Percentiles rank a stretch among this genome's conserved stretches.
Conservation (phyloP, 2,113 vertebrate genomes). For the Plecotus auritus region DNA sequence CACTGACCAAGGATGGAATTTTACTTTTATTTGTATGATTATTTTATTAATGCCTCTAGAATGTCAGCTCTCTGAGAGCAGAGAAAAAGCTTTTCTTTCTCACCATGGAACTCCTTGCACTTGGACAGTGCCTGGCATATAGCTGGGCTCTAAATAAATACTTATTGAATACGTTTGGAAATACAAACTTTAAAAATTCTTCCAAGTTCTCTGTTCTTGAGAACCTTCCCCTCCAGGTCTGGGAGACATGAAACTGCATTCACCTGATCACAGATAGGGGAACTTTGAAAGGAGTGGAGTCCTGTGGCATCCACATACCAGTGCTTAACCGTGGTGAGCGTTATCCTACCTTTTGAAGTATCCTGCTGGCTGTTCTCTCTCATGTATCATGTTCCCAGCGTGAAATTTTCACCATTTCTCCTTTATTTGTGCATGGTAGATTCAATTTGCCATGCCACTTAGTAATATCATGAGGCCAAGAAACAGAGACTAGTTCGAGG, state of each 20-base stretch:
- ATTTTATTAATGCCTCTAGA: not conserved
- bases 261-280: not conserved
- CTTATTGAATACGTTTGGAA: not conserved
- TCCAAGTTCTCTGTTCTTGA: not conserved
- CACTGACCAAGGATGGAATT: not conserved
- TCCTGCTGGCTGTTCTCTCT: not conserved
- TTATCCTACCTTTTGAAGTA: not conserved
- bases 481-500: not conserved
- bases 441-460: not conserved
- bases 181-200: not conserved
- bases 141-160: not conserved
- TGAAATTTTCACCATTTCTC: not conserved
- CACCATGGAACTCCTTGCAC: not conserved
- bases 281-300: not conserved
- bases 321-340: not conserved
- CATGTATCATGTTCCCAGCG: not conserved
- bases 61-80: not conserved
- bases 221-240: not conserved
- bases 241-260: not conserved
- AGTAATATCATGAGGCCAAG: not conserved
- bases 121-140: not conserved
- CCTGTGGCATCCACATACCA: not conserved
- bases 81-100: not conserved
- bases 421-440: not conserved
- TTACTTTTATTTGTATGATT: not conserved